Evolutionary conservation across 2,797 vertebrate species (phyloP).

Genomic region (Mormyrops attenuatus): DNA sequence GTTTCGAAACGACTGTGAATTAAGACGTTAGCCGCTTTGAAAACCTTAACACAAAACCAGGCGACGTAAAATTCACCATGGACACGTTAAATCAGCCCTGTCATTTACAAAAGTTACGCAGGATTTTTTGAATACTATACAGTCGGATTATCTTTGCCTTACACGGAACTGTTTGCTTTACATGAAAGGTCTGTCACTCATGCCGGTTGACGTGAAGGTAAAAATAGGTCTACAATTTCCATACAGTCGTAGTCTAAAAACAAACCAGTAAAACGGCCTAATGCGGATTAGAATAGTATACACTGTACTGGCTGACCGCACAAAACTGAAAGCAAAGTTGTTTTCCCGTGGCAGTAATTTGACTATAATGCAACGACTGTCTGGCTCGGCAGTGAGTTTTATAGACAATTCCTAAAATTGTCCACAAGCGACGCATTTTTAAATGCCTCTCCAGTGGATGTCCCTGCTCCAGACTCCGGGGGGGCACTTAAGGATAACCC

Average conservation of each 20-base stretch:
- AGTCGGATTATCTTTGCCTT: background rate
- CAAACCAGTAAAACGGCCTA: background rate
- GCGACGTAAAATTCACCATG: background rate
- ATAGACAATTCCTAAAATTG: background rate
- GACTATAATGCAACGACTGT: background rate
- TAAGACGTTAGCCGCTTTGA: background rate
- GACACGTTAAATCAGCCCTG: background rate
- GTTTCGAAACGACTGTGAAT: background rate
- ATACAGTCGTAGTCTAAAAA: background rate
- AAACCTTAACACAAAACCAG: background rate
- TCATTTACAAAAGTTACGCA: background rate
- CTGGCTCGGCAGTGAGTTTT: background rate
- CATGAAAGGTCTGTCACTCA: background rate
- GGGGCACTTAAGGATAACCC: background rate
- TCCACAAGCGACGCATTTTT: background rate
- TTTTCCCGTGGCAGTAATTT: background rate
- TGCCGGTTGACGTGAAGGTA: background rate
- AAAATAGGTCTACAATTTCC: background rate
- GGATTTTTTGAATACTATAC: background rate
- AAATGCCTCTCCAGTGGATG: background rate
- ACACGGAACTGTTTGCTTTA: background rate
- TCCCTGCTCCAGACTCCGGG: background rate
- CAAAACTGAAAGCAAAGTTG: background rate
- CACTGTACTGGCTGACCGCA: background rate
- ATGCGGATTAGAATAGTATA: background rate